Evolutionary conservation across 2,888 invertebrate genomes (phyloP), one percentile per base, ranked within the genome.

Genomic region (Hirtodrosophila confusa): DNA sequence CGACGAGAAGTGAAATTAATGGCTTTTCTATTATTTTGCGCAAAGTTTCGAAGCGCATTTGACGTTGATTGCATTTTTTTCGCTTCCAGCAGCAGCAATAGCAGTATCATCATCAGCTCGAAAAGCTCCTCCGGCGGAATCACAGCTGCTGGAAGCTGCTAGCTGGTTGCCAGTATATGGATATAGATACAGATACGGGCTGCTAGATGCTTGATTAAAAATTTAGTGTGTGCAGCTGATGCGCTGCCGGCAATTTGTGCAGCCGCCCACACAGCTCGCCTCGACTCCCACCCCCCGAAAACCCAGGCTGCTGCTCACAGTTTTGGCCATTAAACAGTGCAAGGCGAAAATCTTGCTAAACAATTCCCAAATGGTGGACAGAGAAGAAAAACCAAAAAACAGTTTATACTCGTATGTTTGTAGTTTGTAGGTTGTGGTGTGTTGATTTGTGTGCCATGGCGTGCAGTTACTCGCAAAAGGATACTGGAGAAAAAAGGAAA

Each of bases 1-100:
- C 83, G 88, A 82, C 83, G 86, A 80, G 86, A 88, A 82, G 86
- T 75, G 83, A 82, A 82, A 82, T 82, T 82, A 82, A 82, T 82
- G 88, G 82, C 86, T 82, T 82, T 82, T 82, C 82, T 82, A 82
- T 82, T 82, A 88, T 82, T 82, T 88, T 88, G 69, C 63, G 79
- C 86, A 82, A 82, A 88, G 88, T 82, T 82, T 82, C 83, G 76
- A 86, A 82, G 84, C 88, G 86, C 82, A 82, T 88, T 82, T 82
- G 82, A 82, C 82, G 82, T 82, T 82, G 82, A 82, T 82, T 82
- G 82, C 82, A 88, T 88, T 82, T 82, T 82, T 88, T 86, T 61
- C 51, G 36, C 83, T 56, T 69, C 48, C 64, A 77, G 61, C 77
- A 51, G 27, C 49, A 49, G 49, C 48, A n/a, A n/a, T n/a, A 17